These are phyloP conservation scores for Corythornis cristatus DNA, from an alignment of 2,113 vertebrate genomes.

Conservation along the genomic window DNA sequence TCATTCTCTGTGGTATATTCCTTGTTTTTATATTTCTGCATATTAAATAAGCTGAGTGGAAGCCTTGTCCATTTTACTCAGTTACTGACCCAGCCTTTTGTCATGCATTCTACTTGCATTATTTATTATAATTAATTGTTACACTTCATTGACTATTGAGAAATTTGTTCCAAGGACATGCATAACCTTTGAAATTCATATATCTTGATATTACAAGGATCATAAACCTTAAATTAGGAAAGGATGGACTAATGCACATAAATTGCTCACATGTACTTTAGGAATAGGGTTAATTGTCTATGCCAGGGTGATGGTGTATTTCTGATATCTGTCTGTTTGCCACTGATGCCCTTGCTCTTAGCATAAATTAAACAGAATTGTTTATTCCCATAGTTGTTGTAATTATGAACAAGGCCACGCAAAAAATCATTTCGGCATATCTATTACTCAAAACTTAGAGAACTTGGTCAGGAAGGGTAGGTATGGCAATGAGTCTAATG, in stretches of 20 bases:
- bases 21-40: background rate
- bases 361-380: background rate
- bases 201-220: conserved; percentile 75
- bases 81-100: background rate
- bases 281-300: conserved; percentile 16
- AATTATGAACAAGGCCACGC: background rate
- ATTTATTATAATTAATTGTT: conserved; percentile 75
- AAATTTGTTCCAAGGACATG: conserved; percentile 68
- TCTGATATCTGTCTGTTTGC: background rate
- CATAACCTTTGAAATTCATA: conserved; percentile 69
- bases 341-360: background rate
- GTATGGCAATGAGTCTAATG: background rate
- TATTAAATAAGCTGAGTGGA: background rate
- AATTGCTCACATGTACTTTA: conserved; percentile 48
- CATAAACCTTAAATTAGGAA: conserved; percentile 78
- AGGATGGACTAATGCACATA: conserved; percentile 44
- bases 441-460: conserved; percentile 12
- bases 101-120: conserved; percentile 9
- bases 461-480: background rate
- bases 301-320: background rate
- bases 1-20: background rate
- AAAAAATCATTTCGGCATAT: background rate
- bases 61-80: conserved; percentile 40
- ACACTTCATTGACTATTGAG: conserved; percentile 66
- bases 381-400: conserved; percentile 5